These are phyloP conservation scores for Lumbricus terrestris DNA, from an alignment of 2,888 invertebrate species.

Conservation along the genomic window DNA sequence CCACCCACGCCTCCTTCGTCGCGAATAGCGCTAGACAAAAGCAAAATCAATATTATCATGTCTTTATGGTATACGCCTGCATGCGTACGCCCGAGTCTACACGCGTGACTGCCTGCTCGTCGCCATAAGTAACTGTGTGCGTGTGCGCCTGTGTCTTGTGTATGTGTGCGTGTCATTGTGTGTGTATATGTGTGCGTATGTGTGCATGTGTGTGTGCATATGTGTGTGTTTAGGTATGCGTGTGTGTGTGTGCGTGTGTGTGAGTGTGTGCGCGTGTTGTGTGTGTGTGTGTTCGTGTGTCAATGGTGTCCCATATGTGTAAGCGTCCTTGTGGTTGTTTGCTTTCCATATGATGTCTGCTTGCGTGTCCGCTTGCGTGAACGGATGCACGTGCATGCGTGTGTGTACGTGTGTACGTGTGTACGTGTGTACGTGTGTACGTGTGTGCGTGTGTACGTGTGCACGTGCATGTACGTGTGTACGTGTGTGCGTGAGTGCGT, in stretches of 20 bases:
- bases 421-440: neutral
- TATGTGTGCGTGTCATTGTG: neutral
- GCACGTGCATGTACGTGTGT: no score
- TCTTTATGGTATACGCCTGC: neutral
- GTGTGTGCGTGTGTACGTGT: no score
- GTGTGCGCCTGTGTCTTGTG: neutral
- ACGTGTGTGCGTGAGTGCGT: no score
- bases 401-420: neutral
- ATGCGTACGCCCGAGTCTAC: neutral
- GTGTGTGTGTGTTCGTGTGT: neutral
- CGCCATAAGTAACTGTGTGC: neutral
- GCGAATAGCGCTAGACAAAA: neutral
- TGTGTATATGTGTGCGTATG: neutral
- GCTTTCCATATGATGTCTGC: neutral
- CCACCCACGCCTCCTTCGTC: neutral
- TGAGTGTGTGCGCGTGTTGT: neutral
- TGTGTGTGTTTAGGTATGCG: neutral
- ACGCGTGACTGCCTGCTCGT: neutral
- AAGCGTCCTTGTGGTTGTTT: neutral
- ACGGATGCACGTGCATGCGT: neutral
- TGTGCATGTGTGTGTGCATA: neutral
- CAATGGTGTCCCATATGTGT: neutral
- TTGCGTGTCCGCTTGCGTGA: neutral
- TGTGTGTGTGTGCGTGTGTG: no score
- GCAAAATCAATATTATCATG: constrained; percentile 3